Base-by-base conservation (phyloP, 1,140 invertebrate genomes). In the Chymomyza costata region DNA sequence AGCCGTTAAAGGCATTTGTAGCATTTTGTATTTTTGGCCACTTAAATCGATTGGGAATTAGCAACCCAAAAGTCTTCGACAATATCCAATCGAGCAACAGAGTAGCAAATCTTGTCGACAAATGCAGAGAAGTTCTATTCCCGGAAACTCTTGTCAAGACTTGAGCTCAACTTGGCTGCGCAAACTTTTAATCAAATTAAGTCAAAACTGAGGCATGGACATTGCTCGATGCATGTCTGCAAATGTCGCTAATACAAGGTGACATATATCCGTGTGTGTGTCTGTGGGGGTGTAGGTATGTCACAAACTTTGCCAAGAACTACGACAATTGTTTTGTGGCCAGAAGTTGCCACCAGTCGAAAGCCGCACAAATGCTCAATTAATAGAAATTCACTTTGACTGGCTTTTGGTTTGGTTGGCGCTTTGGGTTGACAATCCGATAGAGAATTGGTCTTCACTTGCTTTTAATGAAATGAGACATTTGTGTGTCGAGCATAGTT, bases 171-270 rank as follows among this genome's bases (percentile, higher is more conserved):
- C 3, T 25, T 25, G 21, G 62, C 55, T 48, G 50, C 56, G 43
- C 62, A 78, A 80, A 78, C 66, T 78, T 78, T 78, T 78, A 78
- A 78, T 78, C 71, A 78, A 78, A 78, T 78, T 78, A 78, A 78
- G 71, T 78, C 71, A 44, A 65, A 58, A 62, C n/a, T n/a, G n/a
- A n/a, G n/a, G n/a, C n/a, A n/a, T n/a, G n/a, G n/a, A n/a, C n/a
- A n/a, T n/a, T n/a, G n/a, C n/a, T n/a, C n/a, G n/a, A n/a, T n/a
- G 66, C 71, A 78, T 25, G 54, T 62, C 50, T 54, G 62, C 62
- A 67, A 71, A 66, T 71, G 73, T 66, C 61, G 60, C 40, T 66
- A 53, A 58, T 71, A 76, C 73, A 63, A 62, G 76, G 66, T 65
- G 70, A 76, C 66, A 78, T 76, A 66, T 76, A 71, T 35, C 5